phyloP scores from a whole-genome alignment of 2,888 invertebrate genomes.

The Rhingia rostrata region DNA sequence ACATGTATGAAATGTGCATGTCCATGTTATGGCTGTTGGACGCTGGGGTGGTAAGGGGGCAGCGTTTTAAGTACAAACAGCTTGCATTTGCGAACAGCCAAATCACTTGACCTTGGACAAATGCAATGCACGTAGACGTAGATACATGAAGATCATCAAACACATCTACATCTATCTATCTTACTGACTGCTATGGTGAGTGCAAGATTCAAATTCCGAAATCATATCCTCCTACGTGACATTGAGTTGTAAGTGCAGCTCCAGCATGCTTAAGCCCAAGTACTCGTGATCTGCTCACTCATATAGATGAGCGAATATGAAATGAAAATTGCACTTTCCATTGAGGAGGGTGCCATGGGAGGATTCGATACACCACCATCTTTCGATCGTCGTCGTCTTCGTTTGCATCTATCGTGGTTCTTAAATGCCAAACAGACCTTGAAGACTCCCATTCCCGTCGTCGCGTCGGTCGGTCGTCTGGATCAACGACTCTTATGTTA shows the following conservation, averaged over 20 bases:
- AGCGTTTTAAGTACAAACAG: background rate
- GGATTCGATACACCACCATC: background rate
- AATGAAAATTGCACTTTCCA: conserved; percentile 74
- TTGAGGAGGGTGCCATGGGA: background rate
- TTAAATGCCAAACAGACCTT: conserved; percentile 72
- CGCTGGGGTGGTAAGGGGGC: background rate
- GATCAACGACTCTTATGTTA: background rate
- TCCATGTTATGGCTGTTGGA: conserved; percentile 49
- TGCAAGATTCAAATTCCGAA: conserved; percentile 58
- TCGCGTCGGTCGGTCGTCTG: background rate
- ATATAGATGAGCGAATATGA: conserved; percentile 64
- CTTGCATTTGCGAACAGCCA: conserved; percentile 39
- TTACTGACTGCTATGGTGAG: background rate
- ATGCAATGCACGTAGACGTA: conserved; percentile 47
- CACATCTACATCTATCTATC: background rate
- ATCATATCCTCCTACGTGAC: conserved; percentile 73
- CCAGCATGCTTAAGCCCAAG: conserved; percentile 2
- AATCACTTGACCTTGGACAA: conserved; percentile 72
- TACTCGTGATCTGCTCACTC: conserved; percentile 56
- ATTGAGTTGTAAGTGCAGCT: conserved; percentile 60
- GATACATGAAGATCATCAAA: conserved; percentile 1
- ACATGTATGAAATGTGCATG: conserved; percentile 49
- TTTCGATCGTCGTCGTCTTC: conserved; percentile 25
- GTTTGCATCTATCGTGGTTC: conserved; percentile 31
- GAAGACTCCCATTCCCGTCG: conserved; percentile 37